These are phyloP conservation scores for Mormoops blainvillei DNA, from an alignment of 2,113 vertebrate species.

Conservation along the genomic window DNA sequence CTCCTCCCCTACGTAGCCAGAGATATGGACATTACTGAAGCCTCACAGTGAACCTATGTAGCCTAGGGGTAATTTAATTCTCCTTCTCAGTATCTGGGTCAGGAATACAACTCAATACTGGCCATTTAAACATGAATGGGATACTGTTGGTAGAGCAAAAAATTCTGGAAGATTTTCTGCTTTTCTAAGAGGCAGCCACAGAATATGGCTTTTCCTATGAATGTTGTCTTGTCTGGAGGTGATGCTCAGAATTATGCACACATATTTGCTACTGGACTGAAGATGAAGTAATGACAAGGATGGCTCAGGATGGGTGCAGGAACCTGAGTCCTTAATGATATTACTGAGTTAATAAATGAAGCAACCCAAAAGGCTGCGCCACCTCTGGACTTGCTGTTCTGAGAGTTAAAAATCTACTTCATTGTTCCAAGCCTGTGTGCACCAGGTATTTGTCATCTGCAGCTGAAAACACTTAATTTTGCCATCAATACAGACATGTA, in stretches of 20 bases:
- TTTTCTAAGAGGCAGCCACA: not conserved
- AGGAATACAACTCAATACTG: not conserved
- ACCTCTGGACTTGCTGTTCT: not conserved
- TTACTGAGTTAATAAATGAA: not conserved
- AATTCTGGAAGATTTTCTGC: not conserved
- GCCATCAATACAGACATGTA: not conserved
- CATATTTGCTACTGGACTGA: not conserved
- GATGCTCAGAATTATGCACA: not conserved
- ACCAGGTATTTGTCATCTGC: not conserved
- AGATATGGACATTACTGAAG: not conserved
- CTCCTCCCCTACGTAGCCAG: not conserved
- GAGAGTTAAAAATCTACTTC: not conserved
- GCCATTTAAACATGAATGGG: not conserved
- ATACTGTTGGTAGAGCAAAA: not conserved
- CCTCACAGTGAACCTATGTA: not conserved
- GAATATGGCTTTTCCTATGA: not conserved
- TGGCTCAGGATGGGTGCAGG: not conserved
- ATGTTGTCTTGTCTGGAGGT: not conserved
- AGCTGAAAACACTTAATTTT: not conserved
- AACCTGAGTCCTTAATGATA: not conserved
- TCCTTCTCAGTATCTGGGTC: not conserved
- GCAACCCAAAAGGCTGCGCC: not conserved
- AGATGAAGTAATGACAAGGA: not conserved
- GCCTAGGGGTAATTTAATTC: not conserved
- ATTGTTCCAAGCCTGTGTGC: not conserved